These are phyloP conservation scores for Rhinopomastus cyanomelas DNA, from an alignment of 2,113 vertebrate species.

Conservation along the genomic window DNA sequence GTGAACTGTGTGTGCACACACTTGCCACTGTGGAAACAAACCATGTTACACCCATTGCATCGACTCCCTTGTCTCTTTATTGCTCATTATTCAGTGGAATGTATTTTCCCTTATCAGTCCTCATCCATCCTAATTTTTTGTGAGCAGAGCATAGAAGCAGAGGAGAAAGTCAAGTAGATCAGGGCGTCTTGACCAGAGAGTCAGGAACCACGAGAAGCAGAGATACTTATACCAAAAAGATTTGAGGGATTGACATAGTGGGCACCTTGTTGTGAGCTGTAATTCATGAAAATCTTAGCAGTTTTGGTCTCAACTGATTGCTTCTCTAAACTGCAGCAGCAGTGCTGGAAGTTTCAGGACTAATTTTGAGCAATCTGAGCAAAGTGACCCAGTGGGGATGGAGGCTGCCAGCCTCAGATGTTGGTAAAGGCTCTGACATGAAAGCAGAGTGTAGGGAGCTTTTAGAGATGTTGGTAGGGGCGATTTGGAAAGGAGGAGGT, in stretches of 20 bases:
- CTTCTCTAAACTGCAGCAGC: background rate
- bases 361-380: background rate
- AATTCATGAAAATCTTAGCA: background rate
- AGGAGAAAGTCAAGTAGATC: background rate
- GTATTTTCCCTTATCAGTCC: background rate
- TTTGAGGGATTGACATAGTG: background rate
- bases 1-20: conserved; percentile 38
- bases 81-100: conserved; percentile 14
- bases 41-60: conserved; percentile 55
- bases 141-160: background rate
- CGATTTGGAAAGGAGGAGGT: background rate
- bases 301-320: background rate
- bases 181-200: background rate
- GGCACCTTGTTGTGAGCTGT: background rate
- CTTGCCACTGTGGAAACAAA: conserved; percentile 13
- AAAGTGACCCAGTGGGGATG: background rate
- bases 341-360: background rate
- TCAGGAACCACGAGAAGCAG: background rate
- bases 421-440: background rate
- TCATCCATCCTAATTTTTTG: conserved; percentile 9
- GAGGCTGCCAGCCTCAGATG: background rate
- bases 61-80: background rate
- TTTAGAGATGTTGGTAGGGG: background rate
- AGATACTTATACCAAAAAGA: background rate
- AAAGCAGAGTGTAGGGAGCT: background rate